Evolutionary conservation across 2,113 vertebrate species (phyloP).

Genomic region (Cariama cristata): DNA sequence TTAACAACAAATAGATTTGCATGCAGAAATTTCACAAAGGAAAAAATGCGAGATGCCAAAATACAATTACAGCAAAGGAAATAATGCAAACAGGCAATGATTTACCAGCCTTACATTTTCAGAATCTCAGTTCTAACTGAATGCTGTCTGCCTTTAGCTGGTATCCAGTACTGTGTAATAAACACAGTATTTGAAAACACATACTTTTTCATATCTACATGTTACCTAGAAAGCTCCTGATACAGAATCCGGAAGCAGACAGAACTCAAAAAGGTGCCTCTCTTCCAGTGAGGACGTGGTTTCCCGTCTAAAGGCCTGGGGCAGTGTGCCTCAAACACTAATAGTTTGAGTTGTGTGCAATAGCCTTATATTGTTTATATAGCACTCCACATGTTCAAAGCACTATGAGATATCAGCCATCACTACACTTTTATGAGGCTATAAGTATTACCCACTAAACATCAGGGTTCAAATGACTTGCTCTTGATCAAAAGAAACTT

Average conservation of each 20-base stretch:
- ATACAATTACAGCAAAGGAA: neutral
- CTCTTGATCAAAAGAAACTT: conserved; percentile 53
- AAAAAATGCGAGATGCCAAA: neutral
- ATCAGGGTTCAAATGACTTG: conserved; percentile 27
- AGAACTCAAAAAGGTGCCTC: neutral
- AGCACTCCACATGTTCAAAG: conserved; percentile 64
- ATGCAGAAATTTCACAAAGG: neutral
- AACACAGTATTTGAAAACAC: neutral
- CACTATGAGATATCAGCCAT: conserved; percentile 51
- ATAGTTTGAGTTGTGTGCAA: conserved; percentile 6
- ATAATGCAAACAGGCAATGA: neutral
- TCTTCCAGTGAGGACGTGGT: neutral
- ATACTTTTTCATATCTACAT: neutral
- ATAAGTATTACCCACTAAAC: conserved; percentile 47
- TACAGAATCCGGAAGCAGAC: neutral
- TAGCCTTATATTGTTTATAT: conserved; percentile 47
- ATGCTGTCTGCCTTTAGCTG: neutral
- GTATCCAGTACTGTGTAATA: neutral
- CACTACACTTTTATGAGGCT: conserved; percentile 53
- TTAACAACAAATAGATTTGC: neutral
- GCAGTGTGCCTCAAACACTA: neutral
- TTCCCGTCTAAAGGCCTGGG: neutral
- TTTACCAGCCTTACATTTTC: neutral
- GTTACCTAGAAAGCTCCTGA: neutral
- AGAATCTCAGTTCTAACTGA: neutral